phyloP scores from a whole-genome alignment of 2,888 invertebrate species.

The Harpalus rubripes region DNA sequence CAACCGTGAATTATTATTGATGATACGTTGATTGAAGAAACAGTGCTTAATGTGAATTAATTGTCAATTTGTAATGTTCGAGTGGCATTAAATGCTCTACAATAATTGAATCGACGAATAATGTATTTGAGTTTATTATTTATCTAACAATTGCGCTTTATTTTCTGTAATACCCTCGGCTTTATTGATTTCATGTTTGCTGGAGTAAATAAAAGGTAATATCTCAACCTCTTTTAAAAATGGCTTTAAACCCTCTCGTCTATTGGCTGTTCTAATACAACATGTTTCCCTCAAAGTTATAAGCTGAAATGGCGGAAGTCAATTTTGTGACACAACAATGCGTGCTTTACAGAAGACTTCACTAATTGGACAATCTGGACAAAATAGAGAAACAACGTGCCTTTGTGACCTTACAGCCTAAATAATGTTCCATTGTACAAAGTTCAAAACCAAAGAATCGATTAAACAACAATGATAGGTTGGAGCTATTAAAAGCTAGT shows the following conservation, averaged over 20 bases:
- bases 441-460: conserved; percentile 14
- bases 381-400: conserved; percentile 46
- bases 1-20: too few relatives aligned
- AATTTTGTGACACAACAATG: conserved; percentile 36
- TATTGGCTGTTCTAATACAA: not conserved
- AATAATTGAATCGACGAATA: not conserved
- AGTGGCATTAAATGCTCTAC: too few relatives aligned
- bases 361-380: conserved; percentile 55
- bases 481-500: conserved; percentile 9
- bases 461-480: conserved; percentile 34
- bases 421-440: conserved; percentile 36
- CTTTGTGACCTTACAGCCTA: conserved; percentile 25
- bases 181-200: not conserved
- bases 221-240: not conserved
- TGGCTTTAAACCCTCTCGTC: not conserved
- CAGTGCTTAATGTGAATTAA: too few relatives aligned
- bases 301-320: conserved; percentile 17
- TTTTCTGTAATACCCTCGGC: not conserved
- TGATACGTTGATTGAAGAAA: too few relatives aligned
- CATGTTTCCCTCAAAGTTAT: not conserved
- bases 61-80: too few relatives aligned
- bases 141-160: not conserved
- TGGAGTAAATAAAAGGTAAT: conserved; percentile 6
- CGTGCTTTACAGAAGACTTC: conserved; percentile 30
- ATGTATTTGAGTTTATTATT: not conserved